Base-by-base conservation (phyloP, 2,888 invertebrate species). In the Onchidella celtica region DNA sequence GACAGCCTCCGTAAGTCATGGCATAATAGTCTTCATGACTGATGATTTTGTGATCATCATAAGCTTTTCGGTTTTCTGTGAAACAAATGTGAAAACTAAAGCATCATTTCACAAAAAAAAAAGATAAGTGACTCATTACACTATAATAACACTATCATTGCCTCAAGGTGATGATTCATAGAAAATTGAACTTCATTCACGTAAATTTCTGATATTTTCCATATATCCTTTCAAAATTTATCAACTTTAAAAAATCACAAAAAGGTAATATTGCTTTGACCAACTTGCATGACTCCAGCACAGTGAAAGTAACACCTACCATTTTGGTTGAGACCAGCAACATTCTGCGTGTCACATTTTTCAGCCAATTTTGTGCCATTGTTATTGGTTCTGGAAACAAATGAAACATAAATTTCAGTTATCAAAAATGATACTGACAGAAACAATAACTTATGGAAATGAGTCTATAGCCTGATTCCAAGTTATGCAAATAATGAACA, bases 1-100 rank as follows among this genome's bases (percentile, higher is more conserved):
- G 40, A 27, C 61, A 32, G 2, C 79, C 72, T 6, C 79, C 79
- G 36, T 66, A 74, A 1, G 81, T 69, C 81, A 81, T 81, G 47
- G 74, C 75, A 61, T 73, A 81, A 24, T 27, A 75, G 0, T 81
- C 81, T 47, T 81, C 81, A 81, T 81, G 81, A 27, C 38, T 59
- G 32, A 81, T 81, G 9, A 81, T 38, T 55, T 57, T 61, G 40
- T 72, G 79, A 34, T 70, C 70, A 34, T 70, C 79, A 72, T 47
- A 79, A 11, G 63, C 63, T 24, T 79, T 79, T n/a, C 73, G 68
- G 66, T 79, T 79, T 55, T 79, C 79, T 79, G 55, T 34, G n/a
- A 66, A 57, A 14, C n/a, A 17, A 59, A 3, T 55, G 21, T 27
- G 24, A 24, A 29, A 32, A 29, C 6, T 3, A 17, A 17, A 4